A percentile compares a stretch with the other conserved stretches of the same genome.
phyloP scores from a whole-genome alignment of 1,140 invertebrate species.

The Sarcophaga peregrina region DNA sequence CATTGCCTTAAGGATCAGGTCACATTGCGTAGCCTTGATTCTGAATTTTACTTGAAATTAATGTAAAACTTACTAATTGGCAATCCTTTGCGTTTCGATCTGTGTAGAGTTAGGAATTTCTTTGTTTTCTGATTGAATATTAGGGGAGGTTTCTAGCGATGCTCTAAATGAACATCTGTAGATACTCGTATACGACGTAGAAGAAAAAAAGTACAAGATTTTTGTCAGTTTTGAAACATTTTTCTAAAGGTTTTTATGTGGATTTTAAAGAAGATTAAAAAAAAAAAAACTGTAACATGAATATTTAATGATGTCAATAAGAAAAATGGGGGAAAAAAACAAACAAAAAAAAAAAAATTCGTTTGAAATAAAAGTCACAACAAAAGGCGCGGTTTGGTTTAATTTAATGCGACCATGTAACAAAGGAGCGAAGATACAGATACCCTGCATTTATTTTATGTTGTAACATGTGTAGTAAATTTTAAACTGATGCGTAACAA shows the following conservation, averaged over 20 bases:
- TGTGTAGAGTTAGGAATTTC: no score
- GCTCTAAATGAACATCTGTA: background rate
- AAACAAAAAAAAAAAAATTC: background rate
- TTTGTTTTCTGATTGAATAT: no score
- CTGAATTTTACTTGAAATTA: no score
- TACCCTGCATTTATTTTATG: conserved; percentile 25
- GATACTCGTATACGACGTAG: background rate
- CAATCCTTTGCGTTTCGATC: no score
- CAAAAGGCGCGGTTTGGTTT: conserved; percentile 14
- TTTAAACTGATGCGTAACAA: conserved; percentile 36
- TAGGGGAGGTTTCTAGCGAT: no score
- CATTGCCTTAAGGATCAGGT: no score
- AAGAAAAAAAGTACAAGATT: background rate
- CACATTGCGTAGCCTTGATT: no score
- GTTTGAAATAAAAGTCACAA: no score
- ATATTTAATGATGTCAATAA: conserved; percentile 30
- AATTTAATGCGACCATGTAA: conserved; percentile 2
- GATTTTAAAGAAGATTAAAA: background rate
- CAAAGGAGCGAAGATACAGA: conserved; percentile 20
- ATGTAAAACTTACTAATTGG: no score
- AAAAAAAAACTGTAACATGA: conserved; percentile 34
- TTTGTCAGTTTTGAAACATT: background rate
- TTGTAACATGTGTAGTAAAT: conserved; percentile 32
- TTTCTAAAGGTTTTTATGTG: background rate
- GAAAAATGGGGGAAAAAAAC: background rate